phyloP scores from a whole-genome alignment of 1,140 invertebrate species.

The Drosophila nannoptera region DNA sequence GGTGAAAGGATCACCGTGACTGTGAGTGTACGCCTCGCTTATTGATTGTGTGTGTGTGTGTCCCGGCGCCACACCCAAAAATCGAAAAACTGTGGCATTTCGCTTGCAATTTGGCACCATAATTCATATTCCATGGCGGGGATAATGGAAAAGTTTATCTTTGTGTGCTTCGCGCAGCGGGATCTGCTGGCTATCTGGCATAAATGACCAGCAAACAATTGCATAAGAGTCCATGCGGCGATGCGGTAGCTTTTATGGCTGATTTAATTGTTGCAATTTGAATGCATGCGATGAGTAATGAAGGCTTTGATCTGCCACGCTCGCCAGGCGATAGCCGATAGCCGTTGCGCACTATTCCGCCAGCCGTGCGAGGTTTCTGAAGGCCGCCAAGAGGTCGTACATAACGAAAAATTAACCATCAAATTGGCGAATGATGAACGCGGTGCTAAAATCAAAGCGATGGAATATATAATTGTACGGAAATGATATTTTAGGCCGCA shows the following conservation, averaged over 20 bases:
- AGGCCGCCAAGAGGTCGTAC: slow-evolving; percentile 6
- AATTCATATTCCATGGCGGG: slow-evolving; percentile 52
- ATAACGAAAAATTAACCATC: slow-evolving; percentile 1
- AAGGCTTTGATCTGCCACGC: slow-evolving; percentile 17
- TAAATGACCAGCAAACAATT: slow-evolving; percentile 30
- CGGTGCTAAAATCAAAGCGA: background rate
- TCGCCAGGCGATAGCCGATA: slow-evolving; percentile 14
- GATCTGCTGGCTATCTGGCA: slow-evolving; percentile 11
- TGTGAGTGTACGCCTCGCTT: background rate
- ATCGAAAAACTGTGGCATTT: slow-evolving; percentile 25
- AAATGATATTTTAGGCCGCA: background rate
- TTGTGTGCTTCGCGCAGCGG: background rate
- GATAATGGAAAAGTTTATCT: slow-evolving; percentile 26
- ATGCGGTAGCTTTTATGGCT: slow-evolving; percentile 57
- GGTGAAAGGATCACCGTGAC: slow-evolving; percentile 57
- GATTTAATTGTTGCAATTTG: slow-evolving; percentile 65
- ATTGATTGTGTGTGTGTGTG: background rate
- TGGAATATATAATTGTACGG: background rate
- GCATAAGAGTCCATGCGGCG: slow-evolving; percentile 51
- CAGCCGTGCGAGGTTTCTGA: slow-evolving; percentile 10
- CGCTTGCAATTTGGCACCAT: slow-evolving; percentile 51
- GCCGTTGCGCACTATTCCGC: slow-evolving; percentile 8
- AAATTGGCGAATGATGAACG: background rate
- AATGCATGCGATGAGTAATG: slow-evolving; percentile 49
- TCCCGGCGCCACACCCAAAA: slow-evolving; percentile 56